Percentiles rank a stretch among this genome's conserved stretches.
Conservation (phyloP, 37 sponge, comb jelly and placozoan genomes). For the Cladorhizidae sp. region DNA sequence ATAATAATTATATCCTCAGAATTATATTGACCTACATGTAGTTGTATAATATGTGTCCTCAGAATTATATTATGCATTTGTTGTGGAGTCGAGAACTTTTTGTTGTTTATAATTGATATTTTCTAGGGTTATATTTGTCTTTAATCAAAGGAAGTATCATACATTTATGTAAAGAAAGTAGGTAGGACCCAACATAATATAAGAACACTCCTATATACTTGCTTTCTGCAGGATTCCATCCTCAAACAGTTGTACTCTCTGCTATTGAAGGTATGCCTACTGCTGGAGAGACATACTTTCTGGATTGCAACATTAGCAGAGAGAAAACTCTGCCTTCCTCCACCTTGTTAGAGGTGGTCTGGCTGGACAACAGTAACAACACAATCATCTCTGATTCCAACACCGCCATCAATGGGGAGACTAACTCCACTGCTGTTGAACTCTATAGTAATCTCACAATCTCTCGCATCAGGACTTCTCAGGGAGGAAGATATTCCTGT, state of each 20-base stretch:
- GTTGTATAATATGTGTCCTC: no score
- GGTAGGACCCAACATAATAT: no score
- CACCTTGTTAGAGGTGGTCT: slow-evolving; percentile 3
- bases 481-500: slow-evolving; percentile 17
- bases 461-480: not conserved
- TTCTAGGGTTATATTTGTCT: no score
- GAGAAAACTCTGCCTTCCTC: not conserved
- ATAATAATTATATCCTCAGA: no score
- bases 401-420: not conserved
- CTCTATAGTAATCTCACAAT: slow-evolving; percentile 8
- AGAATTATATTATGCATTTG: no score
- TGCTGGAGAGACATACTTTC: slow-evolving; percentile 13
- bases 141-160: no score
- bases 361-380: not conserved
- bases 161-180: no score
- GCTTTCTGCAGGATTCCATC: slow-evolving; percentile 5
- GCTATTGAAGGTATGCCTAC: slow-evolving; percentile 6
- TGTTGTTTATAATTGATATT: no score
- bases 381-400: not conserved
- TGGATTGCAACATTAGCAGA: slow-evolving; percentile 1
- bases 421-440: not conserved
- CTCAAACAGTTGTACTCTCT: not conserved
- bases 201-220: no score
- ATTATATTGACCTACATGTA: no score
- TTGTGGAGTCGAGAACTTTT: no score